These are phyloP conservation scores for Troides helena DNA, from an alignment of 2,888 invertebrate species.

Conservation along the genomic window DNA sequence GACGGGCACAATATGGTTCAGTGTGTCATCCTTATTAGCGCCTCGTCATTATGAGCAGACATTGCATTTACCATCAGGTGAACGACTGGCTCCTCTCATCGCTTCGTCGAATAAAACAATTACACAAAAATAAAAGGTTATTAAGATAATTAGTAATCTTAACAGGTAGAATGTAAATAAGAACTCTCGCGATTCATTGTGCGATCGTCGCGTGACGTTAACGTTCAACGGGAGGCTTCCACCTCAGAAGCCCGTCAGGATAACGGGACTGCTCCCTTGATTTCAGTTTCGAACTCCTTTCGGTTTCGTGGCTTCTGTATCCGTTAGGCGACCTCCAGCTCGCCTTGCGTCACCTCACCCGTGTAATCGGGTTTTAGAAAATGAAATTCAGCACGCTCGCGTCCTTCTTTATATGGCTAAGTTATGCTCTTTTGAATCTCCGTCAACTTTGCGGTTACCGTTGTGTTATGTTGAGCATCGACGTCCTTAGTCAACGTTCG, in stretches of 20 bases:
- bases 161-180: too few species aligned
- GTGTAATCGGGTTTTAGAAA: conserved; percentile 77
- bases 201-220: conserved; percentile 56
- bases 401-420: conserved; percentile 69
- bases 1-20: too few species aligned
- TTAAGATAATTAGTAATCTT: too few species aligned
- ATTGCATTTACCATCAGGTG: too few species aligned
- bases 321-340: conserved; percentile 65
- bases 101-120: too few species aligned
- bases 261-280: conserved; percentile 77
- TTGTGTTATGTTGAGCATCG: conserved; percentile 40
- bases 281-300: conserved; percentile 75
- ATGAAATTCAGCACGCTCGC: conserved; percentile 72
- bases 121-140: too few species aligned
- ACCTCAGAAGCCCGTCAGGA: conserved; percentile 67
- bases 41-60: too few species aligned
- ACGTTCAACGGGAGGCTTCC: conserved; percentile 73
- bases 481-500: conserved; percentile 39
- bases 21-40: too few species aligned
- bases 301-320: conserved; percentile 68
- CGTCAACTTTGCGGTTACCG: conserved; percentile 45
- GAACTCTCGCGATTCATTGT: conserved; percentile 40
- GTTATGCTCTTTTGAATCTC: conserved; percentile 59
- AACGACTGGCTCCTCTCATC: too few species aligned
- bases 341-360: conserved; percentile 63